Evolutionary conservation across 2,888 invertebrate species (phyloP).

Genomic region (Lycophotia porphyrea): DNA sequence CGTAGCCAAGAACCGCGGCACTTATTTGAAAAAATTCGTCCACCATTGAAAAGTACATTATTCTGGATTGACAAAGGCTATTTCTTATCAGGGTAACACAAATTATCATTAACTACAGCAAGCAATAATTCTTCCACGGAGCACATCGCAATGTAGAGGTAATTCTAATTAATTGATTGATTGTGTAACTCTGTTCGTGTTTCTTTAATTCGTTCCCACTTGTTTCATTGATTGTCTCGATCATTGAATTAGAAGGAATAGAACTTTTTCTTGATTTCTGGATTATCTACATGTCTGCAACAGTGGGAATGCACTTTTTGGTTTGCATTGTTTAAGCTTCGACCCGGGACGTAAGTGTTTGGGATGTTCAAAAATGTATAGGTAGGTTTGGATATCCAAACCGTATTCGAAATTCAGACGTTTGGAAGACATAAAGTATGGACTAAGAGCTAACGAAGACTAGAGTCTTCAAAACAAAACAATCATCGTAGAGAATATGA

Average conservation of each 20-base stretch:
- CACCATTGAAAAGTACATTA: not conserved
- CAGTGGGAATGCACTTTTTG: constrained; percentile 31
- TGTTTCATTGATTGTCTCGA: constrained; percentile 46
- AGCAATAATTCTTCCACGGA: constrained; percentile 18
- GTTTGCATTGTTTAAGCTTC: constrained; percentile 14
- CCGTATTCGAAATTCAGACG: not conserved
- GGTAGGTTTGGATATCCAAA: not conserved
- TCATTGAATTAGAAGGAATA: constrained; percentile 35
- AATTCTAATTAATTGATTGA: constrained; percentile 47
- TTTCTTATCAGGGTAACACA: not conserved
- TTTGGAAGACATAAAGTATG: not conserved
- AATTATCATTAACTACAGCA: constrained; percentile 11
- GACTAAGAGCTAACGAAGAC: not conserved
- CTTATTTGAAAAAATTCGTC: not conserved
- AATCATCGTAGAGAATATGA: too few relatives aligned
- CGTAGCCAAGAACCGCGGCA: not conserved
- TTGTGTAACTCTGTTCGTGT: constrained; percentile 34
- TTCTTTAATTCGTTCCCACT: constrained; percentile 51
- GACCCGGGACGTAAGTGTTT: not conserved
- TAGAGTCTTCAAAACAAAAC: not conserved
- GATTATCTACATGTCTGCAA: constrained; percentile 1
- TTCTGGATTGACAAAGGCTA: not conserved
- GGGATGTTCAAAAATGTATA: not conserved
- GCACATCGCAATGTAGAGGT: constrained; percentile 11
- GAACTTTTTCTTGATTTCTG: constrained; percentile 36